A percentile compares a stretch with the other conserved stretches of the same genome.
These are phyloP conservation scores for Erpobdella octoculata DNA, from an alignment of 2,888 invertebrate species.

Conservation along the genomic window DNA sequence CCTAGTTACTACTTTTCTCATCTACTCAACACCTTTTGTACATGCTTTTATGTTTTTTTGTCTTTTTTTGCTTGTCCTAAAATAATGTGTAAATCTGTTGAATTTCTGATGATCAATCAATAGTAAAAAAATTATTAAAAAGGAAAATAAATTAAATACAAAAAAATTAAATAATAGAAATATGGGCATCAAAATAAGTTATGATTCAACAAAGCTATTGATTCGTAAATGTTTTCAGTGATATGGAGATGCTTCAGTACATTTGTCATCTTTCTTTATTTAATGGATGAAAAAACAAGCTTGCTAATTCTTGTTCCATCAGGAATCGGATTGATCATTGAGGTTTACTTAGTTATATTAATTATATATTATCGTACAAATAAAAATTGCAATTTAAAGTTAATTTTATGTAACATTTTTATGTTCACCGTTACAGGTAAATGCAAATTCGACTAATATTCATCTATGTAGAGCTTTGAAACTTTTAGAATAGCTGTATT, in stretches of 20 bases:
- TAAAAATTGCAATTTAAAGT: background rate
- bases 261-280: constrained; percentile 78
- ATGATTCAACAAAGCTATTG: background rate
- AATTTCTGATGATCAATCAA: background rate
- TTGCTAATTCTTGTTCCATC: constrained; percentile 77
- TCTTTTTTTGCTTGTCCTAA: background rate
- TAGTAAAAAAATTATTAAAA: background rate
- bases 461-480: no score
- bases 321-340: constrained; percentile 77
- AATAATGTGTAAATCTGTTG: background rate
- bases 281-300: constrained; percentile 84
- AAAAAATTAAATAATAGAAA: background rate
- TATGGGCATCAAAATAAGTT: background rate
- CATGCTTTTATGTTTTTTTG: no score
- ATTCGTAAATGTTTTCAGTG: constrained; percentile 56
- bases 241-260: constrained; percentile 84
- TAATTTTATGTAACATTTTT: background rate
- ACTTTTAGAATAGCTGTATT: no score
- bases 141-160: background rate
- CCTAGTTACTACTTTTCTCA: no score
- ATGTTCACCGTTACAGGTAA: no score
- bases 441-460: no score
- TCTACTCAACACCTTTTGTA: no score
- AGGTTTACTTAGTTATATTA: constrained; percentile 59
- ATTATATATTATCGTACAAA: background rate